Percentiles rank a stretch among this genome's conserved stretches.
phyloP scores from a whole-genome alignment of 2,888 invertebrate genomes.

The Drosophila algonquin region DNA sequence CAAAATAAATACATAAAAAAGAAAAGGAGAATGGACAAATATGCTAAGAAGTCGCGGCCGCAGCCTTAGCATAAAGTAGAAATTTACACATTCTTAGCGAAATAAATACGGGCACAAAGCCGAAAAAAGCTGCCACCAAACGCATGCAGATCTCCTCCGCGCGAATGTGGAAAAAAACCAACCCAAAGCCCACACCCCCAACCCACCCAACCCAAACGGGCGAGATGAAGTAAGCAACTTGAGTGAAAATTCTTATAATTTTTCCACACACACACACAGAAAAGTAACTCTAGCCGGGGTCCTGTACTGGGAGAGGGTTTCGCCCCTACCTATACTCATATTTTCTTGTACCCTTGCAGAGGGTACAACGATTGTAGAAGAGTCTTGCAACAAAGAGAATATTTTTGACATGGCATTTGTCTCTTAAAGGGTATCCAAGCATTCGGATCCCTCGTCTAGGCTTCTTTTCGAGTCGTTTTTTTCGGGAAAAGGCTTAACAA shows the following conservation, averaged over 20 bases:
- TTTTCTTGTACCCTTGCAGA: background rate
- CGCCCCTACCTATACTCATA: no score
- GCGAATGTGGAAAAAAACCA: constrained; percentile 51
- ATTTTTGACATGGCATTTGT: no score
- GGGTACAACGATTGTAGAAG: background rate
- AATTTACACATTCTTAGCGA: constrained; percentile 79
- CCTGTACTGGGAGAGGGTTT: constrained; percentile 41
- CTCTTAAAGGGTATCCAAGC: background rate
- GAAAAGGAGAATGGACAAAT: constrained; percentile 45
- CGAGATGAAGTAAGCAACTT: constrained; percentile 63
- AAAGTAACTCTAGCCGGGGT: constrained; percentile 38
- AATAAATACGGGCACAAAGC: constrained; percentile 69
- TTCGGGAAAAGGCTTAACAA: constrained; percentile 71
- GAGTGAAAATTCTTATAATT: constrained; percentile 77
- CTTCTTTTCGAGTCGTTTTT: constrained; percentile 30
- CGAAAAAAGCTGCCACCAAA: constrained; percentile 29
- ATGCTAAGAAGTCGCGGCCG: constrained; percentile 75
- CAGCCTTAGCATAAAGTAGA: constrained; percentile 75
- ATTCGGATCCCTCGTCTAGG: background rate
- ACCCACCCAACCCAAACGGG: constrained; percentile 29
- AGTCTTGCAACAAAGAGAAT: background rate
- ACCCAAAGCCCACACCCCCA: background rate
- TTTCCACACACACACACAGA: constrained; percentile 40
- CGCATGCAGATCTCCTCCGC: constrained; percentile 55
- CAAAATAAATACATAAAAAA: constrained; percentile 1